phyloP scores from a whole-genome alignment of 2,113 vertebrate species.

The Pteronura brasiliensis region DNA sequence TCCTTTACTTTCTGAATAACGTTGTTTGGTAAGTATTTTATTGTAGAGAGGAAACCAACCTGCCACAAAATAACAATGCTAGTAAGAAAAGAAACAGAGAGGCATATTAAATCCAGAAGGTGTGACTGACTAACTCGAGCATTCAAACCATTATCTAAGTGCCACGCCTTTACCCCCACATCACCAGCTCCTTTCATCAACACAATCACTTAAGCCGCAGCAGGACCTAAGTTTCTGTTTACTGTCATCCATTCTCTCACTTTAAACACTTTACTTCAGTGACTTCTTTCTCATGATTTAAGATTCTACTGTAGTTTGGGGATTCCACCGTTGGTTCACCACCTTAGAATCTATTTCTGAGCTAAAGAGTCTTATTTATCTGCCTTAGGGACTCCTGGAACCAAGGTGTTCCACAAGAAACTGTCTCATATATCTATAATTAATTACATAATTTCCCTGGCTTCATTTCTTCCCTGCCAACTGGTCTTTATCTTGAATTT shows the following conservation, averaged over 20 bases:
- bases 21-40: background rate
- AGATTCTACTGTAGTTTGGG: background rate
- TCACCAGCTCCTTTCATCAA: background rate
- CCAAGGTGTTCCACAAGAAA: background rate
- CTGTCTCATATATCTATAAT: background rate
- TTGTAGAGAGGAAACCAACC: background rate
- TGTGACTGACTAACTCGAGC: background rate
- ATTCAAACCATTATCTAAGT: background rate
- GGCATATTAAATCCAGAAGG: background rate
- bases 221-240: background rate
- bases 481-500: background rate
- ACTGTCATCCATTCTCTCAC: background rate
- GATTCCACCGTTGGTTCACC: background rate
- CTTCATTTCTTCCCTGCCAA: background rate
- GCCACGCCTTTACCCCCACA: fast-evolving
- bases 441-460: background rate
- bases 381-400: background rate
- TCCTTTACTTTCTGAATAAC: slow-evolving; percentile 6
- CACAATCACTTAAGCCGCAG: background rate
- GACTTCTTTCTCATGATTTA: background rate
- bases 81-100: background rate
- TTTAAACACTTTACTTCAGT: background rate
- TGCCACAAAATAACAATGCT: background rate
- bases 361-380: background rate
- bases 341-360: background rate